phyloP scores from a whole-genome alignment of 2,888 invertebrate genomes.

The Pyralis farinalis region DNA sequence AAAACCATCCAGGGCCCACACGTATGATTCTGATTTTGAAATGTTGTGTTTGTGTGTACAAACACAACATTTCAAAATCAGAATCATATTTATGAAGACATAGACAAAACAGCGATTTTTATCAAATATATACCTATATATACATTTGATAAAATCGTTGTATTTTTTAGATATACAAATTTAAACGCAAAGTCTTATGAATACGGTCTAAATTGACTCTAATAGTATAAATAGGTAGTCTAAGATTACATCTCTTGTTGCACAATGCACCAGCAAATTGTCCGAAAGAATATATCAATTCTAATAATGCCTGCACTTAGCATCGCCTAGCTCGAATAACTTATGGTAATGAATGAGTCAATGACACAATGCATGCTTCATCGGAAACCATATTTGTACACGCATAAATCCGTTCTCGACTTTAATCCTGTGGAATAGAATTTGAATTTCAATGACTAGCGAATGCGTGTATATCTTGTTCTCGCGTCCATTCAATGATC shows the following conservation, averaged over 20 bases:
- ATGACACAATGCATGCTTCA: conserved; percentile 45
- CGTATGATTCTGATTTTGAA: too few relatives aligned
- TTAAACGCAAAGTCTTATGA: too few relatives aligned
- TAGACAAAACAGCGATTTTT: too few relatives aligned
- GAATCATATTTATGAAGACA: too few relatives aligned
- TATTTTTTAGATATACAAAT: too few relatives aligned
- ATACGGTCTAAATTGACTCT: conserved; percentile 9
- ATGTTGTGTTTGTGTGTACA: too few relatives aligned
- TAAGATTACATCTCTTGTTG: neutral
- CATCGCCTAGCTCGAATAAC: conserved; percentile 38
- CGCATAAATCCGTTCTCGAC: conserved; percentile 1
- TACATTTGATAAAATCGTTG: too few relatives aligned
- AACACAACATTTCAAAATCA: too few relatives aligned
- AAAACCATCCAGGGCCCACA: too few relatives aligned
- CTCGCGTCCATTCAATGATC: conserved; percentile 57
- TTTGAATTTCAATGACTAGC: conserved; percentile 19
- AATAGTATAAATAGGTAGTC: neutral
- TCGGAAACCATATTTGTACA: conserved; percentile 12
- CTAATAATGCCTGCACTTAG: conserved; percentile 26
- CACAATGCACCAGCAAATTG: conserved; percentile 18
- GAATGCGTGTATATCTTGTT: conserved; percentile 29
- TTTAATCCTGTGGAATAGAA: conserved; percentile 21
- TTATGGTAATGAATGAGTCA: conserved; percentile 59
- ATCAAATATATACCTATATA: too few relatives aligned
- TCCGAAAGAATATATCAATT: conserved; percentile 18